phyloP scores from a whole-genome alignment of 1,140 invertebrate species.

The Drosophila trapezifrons region DNA sequence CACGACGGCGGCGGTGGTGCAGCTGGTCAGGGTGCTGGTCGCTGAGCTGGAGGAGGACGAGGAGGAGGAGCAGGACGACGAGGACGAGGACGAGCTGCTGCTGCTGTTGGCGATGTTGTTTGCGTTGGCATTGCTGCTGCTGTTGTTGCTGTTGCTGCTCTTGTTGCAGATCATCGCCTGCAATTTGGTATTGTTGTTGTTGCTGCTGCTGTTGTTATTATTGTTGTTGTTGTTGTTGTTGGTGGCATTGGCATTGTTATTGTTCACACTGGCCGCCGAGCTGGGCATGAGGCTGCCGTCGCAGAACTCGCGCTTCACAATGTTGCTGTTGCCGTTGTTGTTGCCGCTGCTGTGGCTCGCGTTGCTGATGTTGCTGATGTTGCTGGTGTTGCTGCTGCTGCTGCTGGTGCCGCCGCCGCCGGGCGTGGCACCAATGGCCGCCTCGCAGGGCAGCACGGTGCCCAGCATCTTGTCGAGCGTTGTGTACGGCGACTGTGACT shows the following conservation, averaged over 20 bases:
- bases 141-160: constrained; percentile 32
- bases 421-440: constrained; percentile 71
- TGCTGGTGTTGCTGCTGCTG: constrained; percentile 49
- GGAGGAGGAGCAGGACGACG: constrained; percentile 71
- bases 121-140: constrained; percentile 17
- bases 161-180: constrained; percentile 54
- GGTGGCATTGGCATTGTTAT: constrained; percentile 44
- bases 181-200: constrained; percentile 69
- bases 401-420: constrained; percentile 26
- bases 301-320: constrained; percentile 81
- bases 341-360: constrained; percentile 47
- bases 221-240: constrained; percentile 55
- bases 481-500: constrained; percentile 59
- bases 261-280: constrained; percentile 60
- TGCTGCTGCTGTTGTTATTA: constrained; percentile 49
- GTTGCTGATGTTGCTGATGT: constrained; percentile 46
- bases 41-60: constrained; percentile 76
- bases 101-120: constrained; percentile 41
- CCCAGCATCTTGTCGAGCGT: constrained; percentile 81
- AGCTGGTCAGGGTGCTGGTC: constrained; percentile 69
- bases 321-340: constrained; percentile 51
- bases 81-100: constrained; percentile 75
- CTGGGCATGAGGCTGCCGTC: constrained; percentile 73
- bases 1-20: constrained; percentile 79
- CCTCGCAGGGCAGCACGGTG: constrained; percentile 82